Base-by-base conservation (phyloP, 2,888 invertebrate genomes). In the Pachliopta kotzebuea region DNA sequence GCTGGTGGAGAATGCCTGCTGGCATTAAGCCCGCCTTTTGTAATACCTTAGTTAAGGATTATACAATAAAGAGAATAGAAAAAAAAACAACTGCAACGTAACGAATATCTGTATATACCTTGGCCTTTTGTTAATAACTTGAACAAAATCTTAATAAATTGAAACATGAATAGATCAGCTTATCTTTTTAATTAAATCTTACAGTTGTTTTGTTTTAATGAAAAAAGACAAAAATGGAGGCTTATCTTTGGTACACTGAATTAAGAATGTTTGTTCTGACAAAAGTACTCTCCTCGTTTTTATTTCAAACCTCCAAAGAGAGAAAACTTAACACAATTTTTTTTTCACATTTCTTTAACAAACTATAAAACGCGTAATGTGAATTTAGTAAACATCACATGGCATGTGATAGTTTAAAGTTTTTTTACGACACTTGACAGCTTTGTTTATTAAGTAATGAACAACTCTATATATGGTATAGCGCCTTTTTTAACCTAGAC, bases 131-230 rank as follows among this genome's bases (percentile, higher is more conserved):
- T 45, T 45, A 45, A 18, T n/a, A 45, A 45, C 18, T 45, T 45
- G 6, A 45, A 45, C 6, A 45, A n/a, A 45, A 45, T 45, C 45
- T 45, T 45, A 45, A 45, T 45, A 45, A 45, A 45, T 45, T 45
- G 45, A n/a, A 45, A 45, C n/a, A n/a, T n/a, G n/a, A n/a, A 45
- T 45, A 18, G 53, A 60, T n/a, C 60, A 24, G 37, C 60, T 23
- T 60, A 60, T 60, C 60, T 60, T 53, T 60, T 60, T 60, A 60
- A 60, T 60, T 60, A 60, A 60, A 62, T 56, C 55, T 62, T 56
- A 24, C 20, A 50, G 56, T 56, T 31, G 56, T 26, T 45, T 56
- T 45, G 62, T 50, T 49, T 49, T 49, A 23, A 21, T 62, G 42
- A 62, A 50, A 52, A 62, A 49, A 45, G 29, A 61, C 17, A 55